These are phyloP conservation scores for Coccyzus lansbergi DNA, from an alignment of 2,797 vertebrate genomes.

Conservation along the genomic window DNA sequence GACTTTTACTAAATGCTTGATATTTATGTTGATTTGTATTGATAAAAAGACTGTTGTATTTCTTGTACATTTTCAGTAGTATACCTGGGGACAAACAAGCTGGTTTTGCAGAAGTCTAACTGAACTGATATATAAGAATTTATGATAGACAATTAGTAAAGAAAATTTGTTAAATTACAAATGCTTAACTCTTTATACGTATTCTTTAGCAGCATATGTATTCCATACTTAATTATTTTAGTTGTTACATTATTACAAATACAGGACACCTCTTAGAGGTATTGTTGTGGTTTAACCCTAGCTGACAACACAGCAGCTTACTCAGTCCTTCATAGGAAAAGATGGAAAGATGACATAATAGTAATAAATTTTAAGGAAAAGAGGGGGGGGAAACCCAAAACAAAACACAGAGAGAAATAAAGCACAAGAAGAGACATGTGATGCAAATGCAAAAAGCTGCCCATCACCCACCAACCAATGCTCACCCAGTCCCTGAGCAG, in stretches of 20 bases:
- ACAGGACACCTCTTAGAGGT: not conserved
- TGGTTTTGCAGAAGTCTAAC: not conserved
- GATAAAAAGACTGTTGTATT: not conserved
- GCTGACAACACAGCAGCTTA: accelerated
- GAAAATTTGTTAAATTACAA: not conserved
- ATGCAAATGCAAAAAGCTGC: not conserved
- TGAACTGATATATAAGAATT: not conserved
- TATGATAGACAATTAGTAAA: not conserved
- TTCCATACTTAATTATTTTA: not conserved
- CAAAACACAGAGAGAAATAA: not conserved
- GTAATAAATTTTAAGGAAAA: not conserved
- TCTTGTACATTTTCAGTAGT: not conserved
- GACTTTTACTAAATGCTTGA: not conserved
- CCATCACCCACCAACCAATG: accelerated
- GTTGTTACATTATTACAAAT: not conserved
- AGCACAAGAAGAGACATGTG: not conserved
- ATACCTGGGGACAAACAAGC: not conserved
- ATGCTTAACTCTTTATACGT: not conserved
- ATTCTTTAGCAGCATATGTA: not conserved
- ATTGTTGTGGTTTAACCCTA: not conserved
- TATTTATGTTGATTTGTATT: not conserved
- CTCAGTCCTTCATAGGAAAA: not conserved
- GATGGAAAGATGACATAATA: not conserved
- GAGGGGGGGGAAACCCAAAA: not conserved
- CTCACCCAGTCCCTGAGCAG: no score